A percentile compares a stretch with the other conserved stretches of the same genome.
Evolutionary conservation across 2,797 vertebrate genomes (phyloP).

Genomic region (Scolopax bukidnonensis): DNA sequence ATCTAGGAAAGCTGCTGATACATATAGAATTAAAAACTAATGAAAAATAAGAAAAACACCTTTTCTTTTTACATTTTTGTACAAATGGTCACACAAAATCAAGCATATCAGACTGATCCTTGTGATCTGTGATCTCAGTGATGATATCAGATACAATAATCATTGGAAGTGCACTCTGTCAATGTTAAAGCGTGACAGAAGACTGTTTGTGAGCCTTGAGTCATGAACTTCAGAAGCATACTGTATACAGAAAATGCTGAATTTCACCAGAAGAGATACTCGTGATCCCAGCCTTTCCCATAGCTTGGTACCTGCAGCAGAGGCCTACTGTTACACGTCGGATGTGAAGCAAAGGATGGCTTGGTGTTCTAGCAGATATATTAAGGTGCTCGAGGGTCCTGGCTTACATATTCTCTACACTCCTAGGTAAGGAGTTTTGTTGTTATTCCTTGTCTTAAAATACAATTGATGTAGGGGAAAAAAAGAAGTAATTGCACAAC

Average conservation of each 20-base stretch:
- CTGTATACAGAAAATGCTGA: background rate
- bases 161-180: background rate
- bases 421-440: background rate
- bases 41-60: background rate
- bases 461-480: background rate
- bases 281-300: background rate
- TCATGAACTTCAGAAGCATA: background rate
- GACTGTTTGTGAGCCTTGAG: background rate
- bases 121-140: background rate
- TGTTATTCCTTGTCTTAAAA: background rate
- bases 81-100: background rate
- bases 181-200: background rate
- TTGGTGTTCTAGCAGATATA: background rate
- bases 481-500: background rate
- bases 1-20: background rate
- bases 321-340: background rate
- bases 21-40: background rate
- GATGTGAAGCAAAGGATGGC: background rate
- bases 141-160: background rate
- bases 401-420: rapidly evolving
- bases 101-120: background rate
- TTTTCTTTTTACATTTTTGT: background rate
- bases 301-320: background rate
- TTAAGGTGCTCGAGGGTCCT: background rate
- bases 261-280: background rate